A percentile compares a stretch with the other conserved stretches of the same genome.
Evolutionary conservation across 2,113 vertebrate species (phyloP).

Genomic region (Drymodes brunneopygia): DNA sequence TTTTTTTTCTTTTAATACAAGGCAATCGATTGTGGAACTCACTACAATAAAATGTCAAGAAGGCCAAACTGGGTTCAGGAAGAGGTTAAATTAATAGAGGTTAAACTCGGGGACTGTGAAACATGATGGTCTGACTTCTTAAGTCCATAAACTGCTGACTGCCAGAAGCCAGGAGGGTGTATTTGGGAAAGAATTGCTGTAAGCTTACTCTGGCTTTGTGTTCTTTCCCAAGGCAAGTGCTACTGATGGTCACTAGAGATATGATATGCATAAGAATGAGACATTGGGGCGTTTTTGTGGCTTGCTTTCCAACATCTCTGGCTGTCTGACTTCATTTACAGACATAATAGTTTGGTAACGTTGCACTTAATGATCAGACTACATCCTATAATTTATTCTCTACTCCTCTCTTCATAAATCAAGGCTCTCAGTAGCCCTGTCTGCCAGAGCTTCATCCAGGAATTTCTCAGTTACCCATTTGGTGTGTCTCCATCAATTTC

Average conservation of each 20-base stretch:
- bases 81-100: slow-evolving; percentile 31
- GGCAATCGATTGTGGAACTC: neutral
- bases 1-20: neutral
- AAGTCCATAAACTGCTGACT: slow-evolving; percentile 7
- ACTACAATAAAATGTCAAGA: neutral
- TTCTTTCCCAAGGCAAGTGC: slow-evolving; percentile 47
- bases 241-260: slow-evolving; percentile 56
- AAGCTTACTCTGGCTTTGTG: slow-evolving; percentile 35
- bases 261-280: slow-evolving; percentile 10
- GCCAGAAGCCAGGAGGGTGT: slow-evolving; percentile 14
- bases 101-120: neutral
- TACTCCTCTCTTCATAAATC: neutral
- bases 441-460: neutral
- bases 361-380: neutral
- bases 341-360: neutral
- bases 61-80: neutral
- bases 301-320: neutral
- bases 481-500: neutral
- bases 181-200: slow-evolving; percentile 37
- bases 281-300: neutral
- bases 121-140: neutral
- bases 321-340: neutral
- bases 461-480: neutral
- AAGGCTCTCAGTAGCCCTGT: neutral
- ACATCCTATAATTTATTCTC: neutral